These are phyloP conservation scores for Dunckerocampus dactyliophorus DNA, from an alignment of 2,113 vertebrate species.

Conservation along the genomic window DNA sequence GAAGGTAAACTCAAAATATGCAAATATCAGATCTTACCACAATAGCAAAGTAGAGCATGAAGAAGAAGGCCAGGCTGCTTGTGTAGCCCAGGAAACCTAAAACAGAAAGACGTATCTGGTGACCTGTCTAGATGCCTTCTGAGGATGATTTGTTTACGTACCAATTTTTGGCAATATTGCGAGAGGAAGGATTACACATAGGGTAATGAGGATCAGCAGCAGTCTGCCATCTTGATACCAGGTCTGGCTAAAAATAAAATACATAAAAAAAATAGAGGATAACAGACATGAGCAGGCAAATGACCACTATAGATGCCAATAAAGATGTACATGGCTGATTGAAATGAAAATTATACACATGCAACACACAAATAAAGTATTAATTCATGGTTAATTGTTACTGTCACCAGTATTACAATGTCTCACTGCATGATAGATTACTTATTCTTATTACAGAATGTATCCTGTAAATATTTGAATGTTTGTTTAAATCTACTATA, in stretches of 20 bases:
- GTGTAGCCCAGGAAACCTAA: constrained; percentile 96
- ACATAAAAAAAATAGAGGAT: too few relatives aligned
- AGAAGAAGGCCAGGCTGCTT: constrained; percentile 91
- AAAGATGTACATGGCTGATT: not conserved
- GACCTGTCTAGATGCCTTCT: not conserved
- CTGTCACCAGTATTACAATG: not conserved
- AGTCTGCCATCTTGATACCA: constrained; percentile 87
- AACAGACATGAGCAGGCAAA: not conserved
- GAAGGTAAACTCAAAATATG: not conserved
- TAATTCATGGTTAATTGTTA: not conserved
- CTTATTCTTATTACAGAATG: too few relatives aligned
- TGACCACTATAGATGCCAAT: not conserved
- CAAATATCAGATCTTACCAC: constrained; percentile 74
- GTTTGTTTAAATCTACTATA: too few relatives aligned
- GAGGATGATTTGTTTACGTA: constrained; percentile 55
- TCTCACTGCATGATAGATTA: too few relatives aligned
- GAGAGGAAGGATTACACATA: constrained; percentile 84
- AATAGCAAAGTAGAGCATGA: constrained; percentile 88
- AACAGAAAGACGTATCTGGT: constrained; percentile 57
- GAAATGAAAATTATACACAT: not conserved
- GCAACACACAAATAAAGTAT: not conserved
- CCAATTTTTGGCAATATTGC: constrained; percentile 89
- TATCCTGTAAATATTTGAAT: too few relatives aligned
- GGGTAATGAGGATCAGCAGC: constrained; percentile 79
- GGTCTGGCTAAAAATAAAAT: constrained; percentile 59